Conservation (phyloP, 2,888 invertebrate genomes). For the Schizaphis graminum region DNA sequence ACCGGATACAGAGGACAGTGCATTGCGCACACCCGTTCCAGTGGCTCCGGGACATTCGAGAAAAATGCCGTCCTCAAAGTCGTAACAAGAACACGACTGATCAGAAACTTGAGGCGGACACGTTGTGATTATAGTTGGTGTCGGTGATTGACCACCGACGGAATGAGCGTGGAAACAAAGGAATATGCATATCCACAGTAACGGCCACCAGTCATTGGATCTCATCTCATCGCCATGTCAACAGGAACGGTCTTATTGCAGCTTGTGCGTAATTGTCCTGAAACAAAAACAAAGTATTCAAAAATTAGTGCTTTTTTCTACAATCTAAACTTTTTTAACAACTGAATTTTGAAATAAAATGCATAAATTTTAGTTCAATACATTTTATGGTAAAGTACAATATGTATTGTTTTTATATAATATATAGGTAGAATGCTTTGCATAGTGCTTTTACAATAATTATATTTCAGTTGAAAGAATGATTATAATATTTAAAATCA, state of each 20-base stretch:
- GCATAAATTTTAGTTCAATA: neutral
- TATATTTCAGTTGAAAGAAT: neutral
- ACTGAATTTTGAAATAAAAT: neutral
- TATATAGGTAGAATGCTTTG: neutral
- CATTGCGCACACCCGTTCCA: slow-evolving; percentile 80
- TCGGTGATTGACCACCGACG: slow-evolving; percentile 27
- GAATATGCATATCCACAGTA: slow-evolving; percentile 42
- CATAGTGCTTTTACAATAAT: neutral
- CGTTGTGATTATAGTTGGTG: neutral
- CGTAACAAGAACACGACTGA: slow-evolving; percentile 91
- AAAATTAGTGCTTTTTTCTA: neutral
- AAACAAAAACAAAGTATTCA: neutral
- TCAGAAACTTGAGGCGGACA: slow-evolving; percentile 84
- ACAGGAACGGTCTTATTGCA: slow-evolving; percentile 22
- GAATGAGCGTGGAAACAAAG: neutral
- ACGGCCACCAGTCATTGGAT: slow-evolving; percentile 61
- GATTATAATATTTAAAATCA: neutral
- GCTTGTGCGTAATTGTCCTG: slow-evolving; percentile 45
- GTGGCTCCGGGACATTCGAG: slow-evolving; percentile 90
- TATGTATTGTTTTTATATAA: neutral
- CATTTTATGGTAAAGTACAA: neutral
- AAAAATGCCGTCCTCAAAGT: slow-evolving; percentile 91
- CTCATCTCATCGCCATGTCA: slow-evolving; percentile 65
- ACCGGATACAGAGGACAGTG: slow-evolving; percentile 73
- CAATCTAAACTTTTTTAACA: neutral